Evolutionary conservation across 1,140 invertebrate species (phyloP), one percentile per base, ranked within the genome.

Genomic region (Hestina assimilis): DNA sequence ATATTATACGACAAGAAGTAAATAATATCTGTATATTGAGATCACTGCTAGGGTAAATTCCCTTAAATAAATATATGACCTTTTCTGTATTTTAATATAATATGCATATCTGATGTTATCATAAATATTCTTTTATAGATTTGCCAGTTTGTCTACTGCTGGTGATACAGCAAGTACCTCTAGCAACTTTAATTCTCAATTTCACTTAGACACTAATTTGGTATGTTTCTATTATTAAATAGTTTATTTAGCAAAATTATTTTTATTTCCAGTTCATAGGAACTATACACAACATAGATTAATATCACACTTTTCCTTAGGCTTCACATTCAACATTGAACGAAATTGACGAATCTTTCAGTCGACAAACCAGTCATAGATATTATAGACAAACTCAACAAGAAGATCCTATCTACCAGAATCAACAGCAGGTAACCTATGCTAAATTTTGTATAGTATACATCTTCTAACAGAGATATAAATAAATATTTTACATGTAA

Each of bases 121-220:
- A n/a, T n/a, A n/a, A n/a, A 20, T 59, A 24, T 52, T 48, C 1
- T 15, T 23, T 67, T 81, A 23, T 62, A 94, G 93, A 79, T 93
- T 94, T 90, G 92, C 92, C n/a, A 93, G 90, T 86, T 81, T 94
- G 35, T 93, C 92, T 11, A 89, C 93, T 28, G 90, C 89, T 55
- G 89, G 78, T 72, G 78, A 89, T 52, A 69, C 72, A 53, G 73
- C 87, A 11, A 83, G 78, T 60, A 75, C 75, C 55, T 74, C 78
- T 51, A 85, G 73, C 48, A 80, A 77, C 57, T 84, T 80, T 53
- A 87, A 79, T 59, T 87, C 84, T 20, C 84, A 87, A 47, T 84
- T 70, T 67, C 73, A 76, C 47, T 67, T 87, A 65, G 80, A 87
- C 57, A 53, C 76, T 47, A 84, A 84, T 64, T 66, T 84, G 69